A percentile compares a stretch with the other conserved stretches of the same genome.
phyloP scores from a whole-genome alignment of 2,888 invertebrate species.

The Epinotia brunnichana region DNA sequence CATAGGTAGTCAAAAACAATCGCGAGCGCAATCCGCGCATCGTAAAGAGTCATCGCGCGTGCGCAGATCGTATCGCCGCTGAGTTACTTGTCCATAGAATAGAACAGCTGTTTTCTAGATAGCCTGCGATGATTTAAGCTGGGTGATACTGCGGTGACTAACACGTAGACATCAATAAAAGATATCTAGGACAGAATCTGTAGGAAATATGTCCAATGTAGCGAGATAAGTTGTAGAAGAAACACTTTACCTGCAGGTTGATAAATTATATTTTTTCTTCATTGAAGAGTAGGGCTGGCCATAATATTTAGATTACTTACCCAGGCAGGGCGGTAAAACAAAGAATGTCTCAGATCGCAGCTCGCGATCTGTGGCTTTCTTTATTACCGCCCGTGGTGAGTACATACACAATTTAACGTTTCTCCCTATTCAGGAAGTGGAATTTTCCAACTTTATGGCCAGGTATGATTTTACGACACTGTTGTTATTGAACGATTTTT shows the following conservation, averaged over 20 bases:
- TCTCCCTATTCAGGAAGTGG: too few species aligned
- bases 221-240: conserved; percentile 1
- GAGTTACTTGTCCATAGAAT: conserved; percentile 54
- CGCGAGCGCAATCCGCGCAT: conserved; percentile 54
- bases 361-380: too few species aligned
- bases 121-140: conserved; percentile 21
- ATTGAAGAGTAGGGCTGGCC: neutral
- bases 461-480: too few species aligned
- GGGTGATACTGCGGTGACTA: conserved; percentile 8
- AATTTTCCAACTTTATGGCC: too few species aligned
- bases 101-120: conserved; percentile 29
- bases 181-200: conserved; percentile 8
- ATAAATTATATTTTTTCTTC: neutral
- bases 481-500: too few species aligned
- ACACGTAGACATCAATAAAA: conserved; percentile 28
- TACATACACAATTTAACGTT: too few species aligned
- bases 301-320: too few species aligned
- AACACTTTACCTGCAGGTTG: neutral
- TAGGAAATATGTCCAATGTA: neutral
- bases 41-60: conserved; percentile 73
- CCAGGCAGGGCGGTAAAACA: too few species aligned
- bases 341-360: too few species aligned
- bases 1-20: conserved; percentile 54
- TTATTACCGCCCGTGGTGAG: too few species aligned
- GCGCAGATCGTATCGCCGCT: conserved; percentile 67